Evolutionary conservation across 1,140 invertebrate species (phyloP).

Genomic region (Ceratina japonica): DNA sequence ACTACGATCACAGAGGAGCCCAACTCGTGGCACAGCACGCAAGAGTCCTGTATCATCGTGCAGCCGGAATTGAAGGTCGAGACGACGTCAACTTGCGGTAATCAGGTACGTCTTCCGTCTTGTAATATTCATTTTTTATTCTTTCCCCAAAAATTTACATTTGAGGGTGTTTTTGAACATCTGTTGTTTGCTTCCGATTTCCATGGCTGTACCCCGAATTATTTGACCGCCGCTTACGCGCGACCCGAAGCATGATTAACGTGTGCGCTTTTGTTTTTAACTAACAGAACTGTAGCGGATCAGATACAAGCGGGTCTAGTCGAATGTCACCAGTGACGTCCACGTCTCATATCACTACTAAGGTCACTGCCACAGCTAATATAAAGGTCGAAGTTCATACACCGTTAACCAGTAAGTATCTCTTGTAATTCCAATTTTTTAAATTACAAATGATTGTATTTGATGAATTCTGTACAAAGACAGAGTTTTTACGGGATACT

Average conservation of each 20-base stretch:
- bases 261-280: slow-evolving; percentile 69
- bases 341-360: slow-evolving; percentile 85
- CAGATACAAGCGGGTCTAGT: slow-evolving; percentile 78
- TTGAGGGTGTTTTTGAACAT: slow-evolving; percentile 15
- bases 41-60: slow-evolving; percentile 92
- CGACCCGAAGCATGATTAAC: slow-evolving; percentile 70
- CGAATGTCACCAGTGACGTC: slow-evolving; percentile 76
- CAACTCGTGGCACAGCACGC: slow-evolving; percentile 87
- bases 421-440: slow-evolving; percentile 42
- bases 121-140: too few species aligned
- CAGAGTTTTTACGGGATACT: slow-evolving; percentile 14
- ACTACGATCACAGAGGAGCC: slow-evolving; percentile 97
- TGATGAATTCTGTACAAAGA: not conserved
- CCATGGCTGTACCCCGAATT: not conserved
- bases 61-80: slow-evolving; percentile 97
- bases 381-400: slow-evolving; percentile 97
- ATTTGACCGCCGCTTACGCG: not conserved
- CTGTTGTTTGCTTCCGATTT: not conserved
- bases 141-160: not conserved
- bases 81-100: slow-evolving; percentile 86
- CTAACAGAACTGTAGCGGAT: slow-evolving; percentile 79
- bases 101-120: slow-evolving; percentile 73
- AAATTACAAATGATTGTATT: not conserved
- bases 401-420: slow-evolving; percentile 80
- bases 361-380: slow-evolving; percentile 95